phyloP scores from a whole-genome alignment of 1,140 invertebrate species.

The Kradibia gibbosae region DNA sequence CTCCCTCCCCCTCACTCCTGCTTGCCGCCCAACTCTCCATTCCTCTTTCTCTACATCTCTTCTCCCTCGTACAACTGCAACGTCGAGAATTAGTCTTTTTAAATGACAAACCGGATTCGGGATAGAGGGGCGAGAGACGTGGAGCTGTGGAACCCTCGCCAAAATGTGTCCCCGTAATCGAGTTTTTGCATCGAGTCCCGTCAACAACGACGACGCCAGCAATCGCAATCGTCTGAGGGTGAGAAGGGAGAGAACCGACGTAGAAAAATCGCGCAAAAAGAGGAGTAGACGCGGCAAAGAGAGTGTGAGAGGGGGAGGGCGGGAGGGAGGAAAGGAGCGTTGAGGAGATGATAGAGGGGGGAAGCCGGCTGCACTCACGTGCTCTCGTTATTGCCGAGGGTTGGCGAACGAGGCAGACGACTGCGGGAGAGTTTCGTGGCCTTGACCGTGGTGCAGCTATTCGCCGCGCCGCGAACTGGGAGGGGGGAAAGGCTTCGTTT shows the following conservation, averaged over 20 bases:
- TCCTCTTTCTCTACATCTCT: neutral
- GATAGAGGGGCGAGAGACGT: neutral
- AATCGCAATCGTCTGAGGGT: neutral
- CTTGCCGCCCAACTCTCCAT: neutral
- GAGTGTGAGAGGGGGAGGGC: neutral
- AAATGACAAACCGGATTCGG: constrained; percentile 46
- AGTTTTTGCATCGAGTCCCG: constrained; percentile 48
- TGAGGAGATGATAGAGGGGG: too few relatives aligned
- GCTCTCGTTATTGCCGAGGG: constrained; percentile 13
- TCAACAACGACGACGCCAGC: neutral
- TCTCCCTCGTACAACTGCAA: constrained; percentile 4
- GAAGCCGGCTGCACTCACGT: neutral
- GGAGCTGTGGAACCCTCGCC: neutral
- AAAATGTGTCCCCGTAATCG: constrained; percentile 50
- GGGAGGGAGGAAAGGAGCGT: neutral
- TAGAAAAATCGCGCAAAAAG: constrained; percentile 33
- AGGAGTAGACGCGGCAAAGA: neutral
- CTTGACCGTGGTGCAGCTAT: constrained; percentile 63
- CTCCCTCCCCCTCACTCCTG: neutral
- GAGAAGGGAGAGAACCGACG: neutral
- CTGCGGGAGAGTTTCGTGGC: constrained; percentile 54
- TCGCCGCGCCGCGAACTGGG: too few relatives aligned
- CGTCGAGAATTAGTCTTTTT: constrained; percentile 28
- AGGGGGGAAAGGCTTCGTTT: neutral
- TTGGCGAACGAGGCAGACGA: constrained; percentile 31